A percentile compares a stretch with the other conserved stretches of the same genome.
Evolutionary conservation across 2,113 vertebrate genomes (phyloP).

Genomic region (Leptobrachium leishanense): DNA sequence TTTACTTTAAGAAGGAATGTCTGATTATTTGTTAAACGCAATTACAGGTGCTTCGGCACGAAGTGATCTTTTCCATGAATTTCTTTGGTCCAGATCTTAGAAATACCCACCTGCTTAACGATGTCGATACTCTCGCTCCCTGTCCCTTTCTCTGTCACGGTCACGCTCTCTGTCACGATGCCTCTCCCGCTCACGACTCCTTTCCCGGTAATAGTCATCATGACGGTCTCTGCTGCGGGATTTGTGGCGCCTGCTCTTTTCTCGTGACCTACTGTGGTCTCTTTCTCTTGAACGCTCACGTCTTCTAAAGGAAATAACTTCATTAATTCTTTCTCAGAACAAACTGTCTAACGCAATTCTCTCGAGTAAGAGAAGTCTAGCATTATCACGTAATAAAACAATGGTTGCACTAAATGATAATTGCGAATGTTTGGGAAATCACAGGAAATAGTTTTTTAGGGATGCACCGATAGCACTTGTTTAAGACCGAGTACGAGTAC

Average conservation of each 20-base stretch:
- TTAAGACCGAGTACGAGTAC: no score
- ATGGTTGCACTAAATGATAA: slow-evolving; percentile 17
- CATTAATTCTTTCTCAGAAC: slow-evolving; percentile 62
- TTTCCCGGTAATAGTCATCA: slow-evolving; percentile 95
- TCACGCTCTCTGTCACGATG: slow-evolving; percentile 92
- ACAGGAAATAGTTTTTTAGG: slow-evolving; percentile 10
- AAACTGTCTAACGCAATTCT: neutral
- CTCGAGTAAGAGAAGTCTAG: no score
- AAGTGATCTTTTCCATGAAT: slow-evolving; percentile 4
- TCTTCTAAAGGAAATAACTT: slow-evolving; percentile 82
- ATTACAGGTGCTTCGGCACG: no score
- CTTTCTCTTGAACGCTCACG: slow-evolving; percentile 96
- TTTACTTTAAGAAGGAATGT: no score
- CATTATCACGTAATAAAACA: neutral
- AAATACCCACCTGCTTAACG: slow-evolving; percentile 85
- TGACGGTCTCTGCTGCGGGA: slow-evolving; percentile 95
- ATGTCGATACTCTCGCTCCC: slow-evolving; percentile 93
- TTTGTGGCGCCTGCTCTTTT: slow-evolving; percentile 95
- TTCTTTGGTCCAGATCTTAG: neutral
- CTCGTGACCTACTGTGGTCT: slow-evolving; percentile 95
- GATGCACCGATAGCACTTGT: no score
- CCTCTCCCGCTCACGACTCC: slow-evolving; percentile 92
- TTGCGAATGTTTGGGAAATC: slow-evolving; percentile 7
- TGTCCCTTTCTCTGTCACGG: slow-evolving; percentile 87
- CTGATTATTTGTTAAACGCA: no score